Evolutionary conservation across 2,113 vertebrate genomes (phyloP).

Genomic region (Epinephelus cyanopodus): DNA sequence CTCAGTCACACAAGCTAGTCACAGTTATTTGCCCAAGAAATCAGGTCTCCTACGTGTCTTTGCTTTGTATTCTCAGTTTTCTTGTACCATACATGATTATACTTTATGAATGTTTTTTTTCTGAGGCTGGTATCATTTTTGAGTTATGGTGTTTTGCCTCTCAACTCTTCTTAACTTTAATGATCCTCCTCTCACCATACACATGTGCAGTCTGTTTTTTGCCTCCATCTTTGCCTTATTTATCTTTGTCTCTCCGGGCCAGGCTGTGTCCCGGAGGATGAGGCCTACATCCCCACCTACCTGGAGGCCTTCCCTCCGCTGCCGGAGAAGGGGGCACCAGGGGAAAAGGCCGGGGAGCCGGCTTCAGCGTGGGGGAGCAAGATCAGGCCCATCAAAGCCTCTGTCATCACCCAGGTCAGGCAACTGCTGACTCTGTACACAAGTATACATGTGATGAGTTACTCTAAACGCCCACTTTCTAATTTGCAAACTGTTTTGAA

Average conservation of each 20-base stretch:
- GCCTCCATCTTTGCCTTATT: background rate
- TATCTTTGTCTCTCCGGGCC: constrained; percentile 18
- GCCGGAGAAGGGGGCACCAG: constrained; percentile 84
- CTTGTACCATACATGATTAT: background rate
- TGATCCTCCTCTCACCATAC: background rate
- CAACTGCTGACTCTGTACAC: background rate
- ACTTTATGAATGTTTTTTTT: background rate
- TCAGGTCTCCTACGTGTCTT: background rate
- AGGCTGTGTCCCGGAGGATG: constrained; percentile 86
- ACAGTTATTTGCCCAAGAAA: background rate
- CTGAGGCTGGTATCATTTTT: background rate
- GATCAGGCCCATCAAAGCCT: constrained; percentile 86
- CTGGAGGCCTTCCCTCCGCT: constrained; percentile 86
- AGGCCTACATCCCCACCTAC: constrained; percentile 86
- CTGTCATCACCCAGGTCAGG: constrained; percentile 86
- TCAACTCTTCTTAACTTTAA: background rate
- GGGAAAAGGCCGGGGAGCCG: constrained; percentile 82
- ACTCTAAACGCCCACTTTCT: too few relatives aligned
- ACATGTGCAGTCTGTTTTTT: constrained; percentile 4
- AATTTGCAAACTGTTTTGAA: background rate
- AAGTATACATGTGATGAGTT: background rate
- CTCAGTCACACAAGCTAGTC: too few relatives aligned
- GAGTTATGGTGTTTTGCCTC: background rate
- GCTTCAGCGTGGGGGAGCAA: constrained; percentile 82
- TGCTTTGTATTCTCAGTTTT: background rate